Evolutionary conservation across 1,140 invertebrate genomes (phyloP).

Genomic region (Gonioctena quinquepunctata): DNA sequence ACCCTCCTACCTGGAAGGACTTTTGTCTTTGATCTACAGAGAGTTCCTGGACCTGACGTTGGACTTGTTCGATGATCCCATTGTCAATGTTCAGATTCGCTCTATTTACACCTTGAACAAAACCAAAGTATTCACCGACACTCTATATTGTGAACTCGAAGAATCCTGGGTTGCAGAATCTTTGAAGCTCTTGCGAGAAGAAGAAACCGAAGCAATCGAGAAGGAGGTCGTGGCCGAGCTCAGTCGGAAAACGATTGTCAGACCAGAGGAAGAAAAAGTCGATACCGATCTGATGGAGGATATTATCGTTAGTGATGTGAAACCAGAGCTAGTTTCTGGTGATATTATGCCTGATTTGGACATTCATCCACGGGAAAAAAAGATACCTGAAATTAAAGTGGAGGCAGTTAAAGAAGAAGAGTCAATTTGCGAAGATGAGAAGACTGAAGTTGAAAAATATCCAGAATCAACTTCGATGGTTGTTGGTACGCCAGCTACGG

Average conservation of each 20-base stretch:
- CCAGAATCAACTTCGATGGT: too few relatives aligned
- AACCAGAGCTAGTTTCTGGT: not conserved
- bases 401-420: not conserved
- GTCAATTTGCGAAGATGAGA: not conserved
- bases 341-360: not conserved
- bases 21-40: slow-evolving; percentile 32
- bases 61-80: slow-evolving; percentile 27
- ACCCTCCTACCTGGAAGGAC: slow-evolving; percentile 35
- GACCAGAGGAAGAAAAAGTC: slow-evolving; percentile 25
- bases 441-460: not conserved
- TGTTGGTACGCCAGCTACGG: too few relatives aligned
- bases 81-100: slow-evolving; percentile 32
- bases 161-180: slow-evolving; percentile 30
- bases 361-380: not conserved
- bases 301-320: not conserved
- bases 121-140: slow-evolving; percentile 26
- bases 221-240: slow-evolving; percentile 24
- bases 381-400: not conserved
- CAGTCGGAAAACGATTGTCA: not conserved
- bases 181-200: slow-evolving; percentile 13
- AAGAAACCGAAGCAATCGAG: slow-evolving; percentile 23
- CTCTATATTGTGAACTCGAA: slow-evolving; percentile 26
- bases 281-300: slow-evolving; percentile 27
- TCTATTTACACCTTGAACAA: slow-evolving; percentile 27
- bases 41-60: slow-evolving; percentile 34